Evolutionary conservation across 1,140 invertebrate species (phyloP).

Genomic region (Atopsyche davidsoni): DNA sequence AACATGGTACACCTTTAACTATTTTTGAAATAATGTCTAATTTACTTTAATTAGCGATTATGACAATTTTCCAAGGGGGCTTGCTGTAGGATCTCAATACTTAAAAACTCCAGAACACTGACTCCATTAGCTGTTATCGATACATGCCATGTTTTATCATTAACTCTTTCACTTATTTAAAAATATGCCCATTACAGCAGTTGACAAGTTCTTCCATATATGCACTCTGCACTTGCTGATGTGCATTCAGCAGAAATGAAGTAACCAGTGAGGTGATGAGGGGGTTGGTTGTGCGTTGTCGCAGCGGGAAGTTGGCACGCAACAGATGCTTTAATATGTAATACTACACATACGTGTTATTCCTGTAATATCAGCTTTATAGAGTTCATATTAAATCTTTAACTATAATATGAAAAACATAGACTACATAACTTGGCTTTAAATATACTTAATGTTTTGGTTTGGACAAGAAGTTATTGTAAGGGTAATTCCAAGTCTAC

Average conservation of each 20-base stretch:
- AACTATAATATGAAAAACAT: conserved; percentile 30
- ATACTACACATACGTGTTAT: conserved; percentile 25
- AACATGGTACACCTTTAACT: no score
- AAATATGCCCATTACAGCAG: neutral
- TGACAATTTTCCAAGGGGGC: no score
- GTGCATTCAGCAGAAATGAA: neutral
- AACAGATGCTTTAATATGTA: conserved; percentile 31
- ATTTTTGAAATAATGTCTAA: no score
- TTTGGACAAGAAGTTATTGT: conserved; percentile 23
- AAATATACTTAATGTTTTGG: conserved; percentile 30
- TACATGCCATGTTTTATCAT: no score
- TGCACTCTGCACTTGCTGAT: no score
- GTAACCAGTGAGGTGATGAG: neutral
- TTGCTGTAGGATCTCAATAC: no score
- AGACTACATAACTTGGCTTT: conserved; percentile 32
- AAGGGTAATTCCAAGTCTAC: conserved; percentile 27
- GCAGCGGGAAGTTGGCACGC: conserved; percentile 24
- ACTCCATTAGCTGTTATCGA: no score
- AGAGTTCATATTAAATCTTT: conserved; percentile 29
- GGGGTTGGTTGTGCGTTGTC: no score
- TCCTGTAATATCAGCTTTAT: conserved; percentile 30
- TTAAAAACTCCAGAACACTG: no score
- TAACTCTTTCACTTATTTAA: no score
- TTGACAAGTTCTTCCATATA: no score
- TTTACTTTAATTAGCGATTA: no score